Evolutionary conservation across 2,797 vertebrate genomes (phyloP), one percentile per base, ranked within the genome.

Genomic region (Gallinago stenura): DNA sequence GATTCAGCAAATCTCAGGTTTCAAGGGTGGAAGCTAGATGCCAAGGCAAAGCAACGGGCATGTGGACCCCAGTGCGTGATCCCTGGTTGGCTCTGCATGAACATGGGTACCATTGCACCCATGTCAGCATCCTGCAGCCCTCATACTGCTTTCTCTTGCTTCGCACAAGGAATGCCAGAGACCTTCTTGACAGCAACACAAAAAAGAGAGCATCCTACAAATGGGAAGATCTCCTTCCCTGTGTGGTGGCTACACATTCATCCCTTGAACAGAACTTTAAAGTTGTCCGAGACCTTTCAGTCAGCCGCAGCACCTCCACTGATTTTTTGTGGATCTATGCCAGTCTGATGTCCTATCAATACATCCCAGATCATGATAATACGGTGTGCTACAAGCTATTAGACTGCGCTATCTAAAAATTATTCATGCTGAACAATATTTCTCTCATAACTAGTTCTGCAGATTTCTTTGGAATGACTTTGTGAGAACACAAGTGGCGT

Each of bases 51-150:
- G 14, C 30, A 86, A 51, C 7, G 12, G 50, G 7, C n/a, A 15
- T 0, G 1, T 11, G 9, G 21, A 9, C 48, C 7, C 45, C 45
- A 57, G 31, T 3, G 9, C 13, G 4, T 20, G 9, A 6, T 33
- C 0, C 15, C 12, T n/a, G 24, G 31, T 1, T 81, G 45, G 3
- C 16, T 71, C 11, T 5, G 7, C 2, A 2, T 41, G 13, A 71
- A 31, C 0, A 0, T 53, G 24, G 22, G 20, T 62, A 14, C 14
- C 28, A 12, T 22, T 62, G 51, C 39, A 57, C 24, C 14, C 9
- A 10, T 2, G 5, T 43, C 31, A 45, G 24, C 24, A 16, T 56
- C 26, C 26, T 50, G 25, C 50, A 83, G 54, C 3, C 7, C 8
- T 68, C 5, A 2, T 24, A 18, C 11, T 45, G 9, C 58, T 85